Percentiles rank a stretch among this genome's conserved stretches.
phyloP scores from a whole-genome alignment of 2,888 invertebrate species.

The Galerucella pusilla region DNA sequence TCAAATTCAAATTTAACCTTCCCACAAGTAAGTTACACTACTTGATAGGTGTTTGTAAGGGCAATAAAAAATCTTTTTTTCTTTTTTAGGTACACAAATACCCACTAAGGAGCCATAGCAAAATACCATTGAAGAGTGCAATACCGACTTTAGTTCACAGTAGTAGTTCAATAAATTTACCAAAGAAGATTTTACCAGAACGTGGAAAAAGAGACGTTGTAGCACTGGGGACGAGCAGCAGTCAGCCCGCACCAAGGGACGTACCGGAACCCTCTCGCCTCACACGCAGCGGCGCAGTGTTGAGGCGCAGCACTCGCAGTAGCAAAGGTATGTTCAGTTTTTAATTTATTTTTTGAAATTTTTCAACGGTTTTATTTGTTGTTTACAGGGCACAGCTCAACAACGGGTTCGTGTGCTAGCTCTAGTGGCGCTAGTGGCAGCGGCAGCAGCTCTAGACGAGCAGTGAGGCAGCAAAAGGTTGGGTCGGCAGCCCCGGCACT shows the following conservation, averaged over 20 bases:
- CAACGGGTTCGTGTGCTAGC: slow-evolving; percentile 78
- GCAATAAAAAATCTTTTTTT: background rate
- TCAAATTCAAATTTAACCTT: slow-evolving; percentile 53
- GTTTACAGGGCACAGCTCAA: slow-evolving; percentile 62
- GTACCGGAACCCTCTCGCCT: slow-evolving; percentile 68
- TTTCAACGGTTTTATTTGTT: slow-evolving; percentile 9
- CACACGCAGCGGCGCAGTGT: slow-evolving; percentile 66
- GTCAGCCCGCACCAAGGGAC: slow-evolving; percentile 52
- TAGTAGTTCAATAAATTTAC: slow-evolving; percentile 25
- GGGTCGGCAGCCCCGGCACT: slow-evolving; percentile 60
- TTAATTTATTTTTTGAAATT: background rate
- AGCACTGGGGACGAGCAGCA: slow-evolving; percentile 68
- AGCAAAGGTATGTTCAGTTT: slow-evolving; percentile 62
- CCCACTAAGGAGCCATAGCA: slow-evolving; percentile 65
- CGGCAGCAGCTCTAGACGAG: slow-evolving; percentile 62
- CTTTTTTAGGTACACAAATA: slow-evolving; percentile 58
- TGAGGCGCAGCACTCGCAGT: slow-evolving; percentile 67
- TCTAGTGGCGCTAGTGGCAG: slow-evolving; percentile 63
- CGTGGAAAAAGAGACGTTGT: slow-evolving; percentile 61
- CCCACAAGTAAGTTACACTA: slow-evolving; percentile 47
- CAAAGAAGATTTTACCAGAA: slow-evolving; percentile 43
- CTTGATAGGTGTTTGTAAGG: slow-evolving; percentile 14
- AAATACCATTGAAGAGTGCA: slow-evolving; percentile 27
- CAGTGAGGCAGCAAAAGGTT: slow-evolving; percentile 64
- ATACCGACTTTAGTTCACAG: slow-evolving; percentile 18